Base-by-base conservation (phyloP, 1,140 invertebrate species). In the Solenopsis invicta region DNA sequence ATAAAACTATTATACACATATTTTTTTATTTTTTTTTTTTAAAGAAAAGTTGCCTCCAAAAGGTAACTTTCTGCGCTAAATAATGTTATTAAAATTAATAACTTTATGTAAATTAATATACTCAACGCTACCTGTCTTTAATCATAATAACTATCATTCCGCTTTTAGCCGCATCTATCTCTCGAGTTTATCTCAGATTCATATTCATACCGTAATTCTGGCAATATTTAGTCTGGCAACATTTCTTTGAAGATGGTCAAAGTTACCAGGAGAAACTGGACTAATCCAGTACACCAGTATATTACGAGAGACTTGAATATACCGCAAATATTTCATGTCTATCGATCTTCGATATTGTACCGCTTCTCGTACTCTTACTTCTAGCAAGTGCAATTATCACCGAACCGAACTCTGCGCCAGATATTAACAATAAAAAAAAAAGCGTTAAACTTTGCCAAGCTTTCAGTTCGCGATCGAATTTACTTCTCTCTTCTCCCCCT, bases 401-500 rank as follows among this genome's bases (percentile, higher is more conserved):
- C 10, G 24, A 80, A 56, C 21, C 34, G 10, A 12, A 71, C 64
- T 29, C 29, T 24, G 13, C 61, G n/a, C n/a, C 21, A 12, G 45
- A 37, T 62, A 45, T 13, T 21, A 34, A 50, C n/a, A 5, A 41
- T 12, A 34, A 13, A 71, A 71, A 45, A 16, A 52, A 9, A 52
- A 80, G 12, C 64, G 21, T 61, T 45, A 61, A 74, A 37, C 54
- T 34, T 76, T 9, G 56, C 45, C 48, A 45, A 45, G 72, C 45
- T 77, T 61, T 85, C 56, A 88, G 61, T 82, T 87, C 29, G 41
- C 66, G 34, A 12, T 18, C 54, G 6, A 50, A 81, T 80, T 64
- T 62, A 0, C 24, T 41, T 64, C 1, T 41, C 13, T 50, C n/a
- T 13, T 16, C 18, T n/a, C 2, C 8, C 9, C 54, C 4, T 24